Base-by-base conservation (phyloP, 2,888 invertebrate genomes). In the Pyrocoelia pectoralis region DNA sequence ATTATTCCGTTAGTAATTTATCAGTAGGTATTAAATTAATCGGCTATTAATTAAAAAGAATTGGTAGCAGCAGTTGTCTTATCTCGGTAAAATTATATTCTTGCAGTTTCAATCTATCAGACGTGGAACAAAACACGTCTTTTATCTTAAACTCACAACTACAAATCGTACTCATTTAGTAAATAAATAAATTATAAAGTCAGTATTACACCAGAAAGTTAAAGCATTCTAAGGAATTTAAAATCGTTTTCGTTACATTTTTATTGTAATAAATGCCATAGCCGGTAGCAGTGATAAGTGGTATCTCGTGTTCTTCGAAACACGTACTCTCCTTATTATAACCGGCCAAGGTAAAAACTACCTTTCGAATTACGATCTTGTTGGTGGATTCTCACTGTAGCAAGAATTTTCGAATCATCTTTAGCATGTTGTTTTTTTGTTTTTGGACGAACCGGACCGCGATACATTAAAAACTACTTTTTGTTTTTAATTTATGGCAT, bases 71-170 rank as follows among this genome's bases (percentile, higher is more conserved):
- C 68, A 68, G n/a, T 71, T 73, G 69, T 33, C 14, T 54, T 29
- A 70, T 71, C 69, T 68, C 64, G 70, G 70, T 71, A 72, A 74
- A 76, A 74, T 73, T 74, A 74, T 73, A 74, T 70, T 71, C 72
- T 66, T 64, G 65, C 61, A 56, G 67, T 63, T n/a, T 19, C 28
- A 63, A 58, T 48, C 70, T 74, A 74, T 76, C 76, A 72, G 72
- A 72, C 70, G 67, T 72, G 73, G 74, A 77, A 77, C 73, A 74
- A 76, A 77, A 79, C 77, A 78, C 72, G 76, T 70, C 74, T 77
- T 75, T 79, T 79, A 79, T 79, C 79, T 79, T 73, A 76, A 78
- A 77, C 77, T 76, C 74, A 75, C 70, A 71, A 74, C 72, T 69
- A 74, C 70, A 72, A 76, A 77, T 78, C 79, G 74, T 64, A 70